A percentile compares a stretch with the other conserved stretches of the same genome.
Conservation (phyloP, 1,140 invertebrate genomes). For the Leptopilina boulardi region DNA sequence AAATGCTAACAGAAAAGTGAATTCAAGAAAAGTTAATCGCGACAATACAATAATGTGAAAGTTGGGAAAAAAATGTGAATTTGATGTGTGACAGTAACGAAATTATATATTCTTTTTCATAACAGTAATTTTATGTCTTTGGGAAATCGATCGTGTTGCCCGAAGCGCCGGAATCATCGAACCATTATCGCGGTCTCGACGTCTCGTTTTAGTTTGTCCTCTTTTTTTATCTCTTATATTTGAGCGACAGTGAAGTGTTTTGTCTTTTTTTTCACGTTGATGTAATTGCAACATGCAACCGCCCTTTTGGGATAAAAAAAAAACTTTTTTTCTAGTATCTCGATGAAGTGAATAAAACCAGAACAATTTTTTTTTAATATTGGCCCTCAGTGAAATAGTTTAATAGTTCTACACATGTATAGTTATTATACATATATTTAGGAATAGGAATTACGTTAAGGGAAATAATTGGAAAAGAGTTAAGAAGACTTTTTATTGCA, state of each 20-base stretch:
- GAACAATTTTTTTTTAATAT: neutral
- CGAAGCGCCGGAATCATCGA: conserved; percentile 23
- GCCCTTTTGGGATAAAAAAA: neutral
- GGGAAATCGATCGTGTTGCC: conserved; percentile 22
- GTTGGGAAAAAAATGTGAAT: neutral
- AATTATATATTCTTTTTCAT: conserved; percentile 3
- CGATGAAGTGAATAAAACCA: neutral
- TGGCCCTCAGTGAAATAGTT: conserved; percentile 7
- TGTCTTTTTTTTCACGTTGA: neutral
- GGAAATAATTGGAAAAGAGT: neutral
- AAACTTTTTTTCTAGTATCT: neutral
- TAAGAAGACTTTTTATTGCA: conserved; percentile 26
- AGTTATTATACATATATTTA: conserved; percentile 21
- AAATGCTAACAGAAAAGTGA: conserved; percentile 11
- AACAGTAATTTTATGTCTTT: neutral
- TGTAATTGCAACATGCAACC: conserved; percentile 1
- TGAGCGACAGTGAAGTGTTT: conserved; percentile 24
- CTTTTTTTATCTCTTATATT: conserved; percentile 10
- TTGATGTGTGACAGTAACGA: neutral
- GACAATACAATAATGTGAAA: conserved; percentile 15
- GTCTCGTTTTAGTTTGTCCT: neutral
- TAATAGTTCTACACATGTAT: neutral
- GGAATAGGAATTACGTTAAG: neutral
- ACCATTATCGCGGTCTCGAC: conserved; percentile 10
- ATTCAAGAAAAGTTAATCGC: neutral